Evolutionary conservation across 2,888 invertebrate species (phyloP).

Genomic region (Lacanobia wlatinum): DNA sequence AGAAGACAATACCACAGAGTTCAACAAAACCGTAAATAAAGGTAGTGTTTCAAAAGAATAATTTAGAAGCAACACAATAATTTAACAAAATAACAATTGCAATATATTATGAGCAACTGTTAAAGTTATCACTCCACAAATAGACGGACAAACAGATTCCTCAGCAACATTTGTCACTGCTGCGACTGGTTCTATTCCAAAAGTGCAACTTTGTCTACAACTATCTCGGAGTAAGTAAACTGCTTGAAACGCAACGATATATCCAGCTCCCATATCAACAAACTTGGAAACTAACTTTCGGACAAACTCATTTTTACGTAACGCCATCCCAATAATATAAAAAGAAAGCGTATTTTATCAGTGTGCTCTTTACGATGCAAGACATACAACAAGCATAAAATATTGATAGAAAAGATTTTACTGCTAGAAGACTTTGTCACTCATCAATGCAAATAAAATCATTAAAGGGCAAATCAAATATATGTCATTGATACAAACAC

Average conservation of each 20-base stretch:
- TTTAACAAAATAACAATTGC: constrained; percentile 59
- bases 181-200: constrained; percentile 71
- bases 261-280: constrained; percentile 80
- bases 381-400: constrained; percentile 48
- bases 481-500: neutral
- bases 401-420: constrained; percentile 38
- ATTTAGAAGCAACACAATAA: constrained; percentile 61
- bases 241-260: constrained; percentile 80
- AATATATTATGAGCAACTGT: constrained; percentile 67
- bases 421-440: constrained; percentile 3
- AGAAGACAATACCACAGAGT: constrained; percentile 53
- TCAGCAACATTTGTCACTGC: constrained; percentile 81
- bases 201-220: constrained; percentile 84
- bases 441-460: constrained; percentile 36
- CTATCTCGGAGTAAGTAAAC: constrained; percentile 78
- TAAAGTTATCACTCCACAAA: constrained; percentile 76
- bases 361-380: constrained; percentile 44
- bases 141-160: constrained; percentile 76
- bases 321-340: constrained; percentile 78
- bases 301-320: constrained; percentile 77
- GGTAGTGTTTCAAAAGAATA: constrained; percentile 57
- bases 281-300: constrained; percentile 79
- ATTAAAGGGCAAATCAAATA: constrained; percentile 13
- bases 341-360: constrained; percentile 69
- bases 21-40: constrained; percentile 62